Conservation (phyloP, 2,888 invertebrate species). For the Habrosyne pyritoides region DNA sequence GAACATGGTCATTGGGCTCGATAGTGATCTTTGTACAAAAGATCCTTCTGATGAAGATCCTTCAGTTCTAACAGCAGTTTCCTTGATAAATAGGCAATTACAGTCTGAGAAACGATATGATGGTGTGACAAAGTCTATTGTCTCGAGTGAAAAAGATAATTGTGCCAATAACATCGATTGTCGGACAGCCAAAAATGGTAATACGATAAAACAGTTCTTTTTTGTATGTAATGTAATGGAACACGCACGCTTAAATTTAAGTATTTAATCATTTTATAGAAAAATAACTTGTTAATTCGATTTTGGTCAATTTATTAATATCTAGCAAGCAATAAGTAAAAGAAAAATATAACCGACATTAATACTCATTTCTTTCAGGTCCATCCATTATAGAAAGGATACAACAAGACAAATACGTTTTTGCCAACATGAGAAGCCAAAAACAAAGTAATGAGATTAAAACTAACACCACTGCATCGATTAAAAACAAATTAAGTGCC, state of each 20-base stretch:
- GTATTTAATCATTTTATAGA: no score
- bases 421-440: slow-evolving; percentile 21
- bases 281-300: no score
- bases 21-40: slow-evolving; percentile 38
- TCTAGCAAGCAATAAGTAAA: background rate
- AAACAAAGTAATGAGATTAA: slow-evolving; percentile 21
- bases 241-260: no score
- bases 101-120: slow-evolving; percentile 51
- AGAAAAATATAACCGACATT: background rate
- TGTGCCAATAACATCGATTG: slow-evolving; percentile 38
- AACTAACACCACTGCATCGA: slow-evolving; percentile 20
- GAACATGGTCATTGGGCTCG: slow-evolving; percentile 79
- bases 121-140: slow-evolving; percentile 42
- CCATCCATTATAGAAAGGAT: slow-evolving; percentile 29
- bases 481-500: slow-evolving; percentile 45
- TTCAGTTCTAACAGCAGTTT: slow-evolving; percentile 56
- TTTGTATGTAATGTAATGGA: no score
- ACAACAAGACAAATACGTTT: slow-evolving; percentile 24
- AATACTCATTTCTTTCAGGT: slow-evolving; percentile 34
- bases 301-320: no score
- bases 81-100: slow-evolving; percentile 69
- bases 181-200: slow-evolving; percentile 66
- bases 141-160: slow-evolving; percentile 38
- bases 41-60: slow-evolving; percentile 32
- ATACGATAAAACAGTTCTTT: background rate